phyloP scores from a whole-genome alignment of 2,113 vertebrate genomes.

The Loxodonta africana region DNA sequence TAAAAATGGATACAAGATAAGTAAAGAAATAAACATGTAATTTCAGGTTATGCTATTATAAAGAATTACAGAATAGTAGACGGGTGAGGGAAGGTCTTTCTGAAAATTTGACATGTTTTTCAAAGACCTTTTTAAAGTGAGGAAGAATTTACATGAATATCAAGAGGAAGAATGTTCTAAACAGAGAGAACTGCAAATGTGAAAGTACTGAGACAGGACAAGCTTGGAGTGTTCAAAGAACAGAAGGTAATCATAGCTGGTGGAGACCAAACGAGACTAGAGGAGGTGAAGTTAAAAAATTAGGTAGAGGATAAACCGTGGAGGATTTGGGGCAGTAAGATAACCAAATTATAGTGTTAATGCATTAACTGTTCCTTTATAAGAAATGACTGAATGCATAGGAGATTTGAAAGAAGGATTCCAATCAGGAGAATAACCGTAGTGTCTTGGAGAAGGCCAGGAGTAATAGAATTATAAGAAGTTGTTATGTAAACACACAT shows the following conservation, averaged over 20 bases:
- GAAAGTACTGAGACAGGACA: too few species aligned
- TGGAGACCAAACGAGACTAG: not conserved
- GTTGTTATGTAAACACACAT: not conserved
- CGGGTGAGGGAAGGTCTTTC: not conserved
- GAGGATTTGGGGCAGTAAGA: not conserved
- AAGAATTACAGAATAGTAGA: not conserved
- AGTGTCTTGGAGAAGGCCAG: not conserved
- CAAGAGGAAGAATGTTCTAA: not conserved
- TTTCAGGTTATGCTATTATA: not conserved
- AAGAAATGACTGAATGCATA: not conserved
- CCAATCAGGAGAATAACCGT: not conserved
- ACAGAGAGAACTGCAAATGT: too few species aligned
- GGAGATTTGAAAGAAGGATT: not conserved
- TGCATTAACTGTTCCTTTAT: not conserved
- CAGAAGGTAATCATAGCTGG: not conserved
- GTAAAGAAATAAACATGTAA: not conserved
- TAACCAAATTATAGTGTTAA: not conserved
- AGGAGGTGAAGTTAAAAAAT: not conserved
- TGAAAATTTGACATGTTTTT: not conserved
- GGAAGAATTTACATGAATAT: not conserved
- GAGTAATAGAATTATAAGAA: not conserved
- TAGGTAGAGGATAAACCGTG: not conserved
- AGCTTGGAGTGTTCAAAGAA: too few species aligned
- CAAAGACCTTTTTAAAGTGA: not conserved
- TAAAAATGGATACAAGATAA: not conserved